Conservation (phyloP, 2,113 vertebrate species). For the Saguinus imperator region DNA sequence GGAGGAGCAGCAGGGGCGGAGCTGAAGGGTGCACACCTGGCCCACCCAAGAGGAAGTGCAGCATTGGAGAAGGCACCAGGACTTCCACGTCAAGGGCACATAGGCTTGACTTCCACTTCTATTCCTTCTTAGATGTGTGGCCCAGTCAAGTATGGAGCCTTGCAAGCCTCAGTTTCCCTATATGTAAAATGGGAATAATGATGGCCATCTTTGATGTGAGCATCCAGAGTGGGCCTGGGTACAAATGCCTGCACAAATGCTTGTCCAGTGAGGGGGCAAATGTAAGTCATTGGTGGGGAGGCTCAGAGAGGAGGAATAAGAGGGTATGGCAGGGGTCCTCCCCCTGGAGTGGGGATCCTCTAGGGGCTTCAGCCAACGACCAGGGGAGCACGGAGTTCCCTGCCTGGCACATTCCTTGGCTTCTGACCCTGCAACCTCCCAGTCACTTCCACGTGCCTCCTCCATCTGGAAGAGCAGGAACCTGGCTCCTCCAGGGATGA, state of each 20-base stretch:
- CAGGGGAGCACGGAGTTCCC: background rate
- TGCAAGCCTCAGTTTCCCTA: background rate
- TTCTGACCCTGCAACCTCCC: background rate
- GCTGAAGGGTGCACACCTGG: background rate
- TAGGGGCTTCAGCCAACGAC: background rate
- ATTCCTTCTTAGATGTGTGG: background rate
- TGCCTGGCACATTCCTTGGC: background rate
- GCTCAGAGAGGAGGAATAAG: background rate
- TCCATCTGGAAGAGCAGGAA: background rate
- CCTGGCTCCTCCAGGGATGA: background rate
- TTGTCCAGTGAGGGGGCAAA: background rate
- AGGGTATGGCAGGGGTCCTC: fast-evolving
- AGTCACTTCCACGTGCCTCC: background rate
- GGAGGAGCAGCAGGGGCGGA: background rate
- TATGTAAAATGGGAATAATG: background rate
- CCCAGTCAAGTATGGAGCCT: background rate
- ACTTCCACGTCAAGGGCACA: background rate
- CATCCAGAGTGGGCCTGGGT: background rate
- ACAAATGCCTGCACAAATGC: background rate
- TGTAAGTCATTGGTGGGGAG: background rate
- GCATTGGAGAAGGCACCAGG: fast-evolving
- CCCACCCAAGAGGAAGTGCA: background rate
- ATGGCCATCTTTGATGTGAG: background rate
- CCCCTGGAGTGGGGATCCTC: fast-evolving
- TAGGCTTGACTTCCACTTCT: background rate